Base-by-base conservation (phyloP, 1,140 invertebrate species). In the Scaptomyza graminum region DNA sequence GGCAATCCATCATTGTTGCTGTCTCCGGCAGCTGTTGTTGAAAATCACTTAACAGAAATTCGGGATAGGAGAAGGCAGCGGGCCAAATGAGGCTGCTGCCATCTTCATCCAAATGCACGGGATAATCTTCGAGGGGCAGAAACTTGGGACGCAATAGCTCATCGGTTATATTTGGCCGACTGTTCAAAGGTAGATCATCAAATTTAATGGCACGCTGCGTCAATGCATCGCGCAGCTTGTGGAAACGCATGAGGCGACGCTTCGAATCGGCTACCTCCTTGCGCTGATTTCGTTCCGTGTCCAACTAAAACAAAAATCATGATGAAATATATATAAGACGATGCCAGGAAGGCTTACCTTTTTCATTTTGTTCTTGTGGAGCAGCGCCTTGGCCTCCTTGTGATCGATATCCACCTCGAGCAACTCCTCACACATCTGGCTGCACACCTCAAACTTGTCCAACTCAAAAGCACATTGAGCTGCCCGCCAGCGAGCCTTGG, bases 1-100 rank as follows among this genome's bases (percentile, higher is more conserved):
- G 90, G 80, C 97, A 96, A 62, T 95, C 95, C 54, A 91, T 80
- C 75, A 98, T 94, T 94, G 92, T 93, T n/a, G 92, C 92, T 67
- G 95, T 93, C 93, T 97, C 96, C 62, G 94, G 92, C 76, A 97
- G 96, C 68, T 94, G 92, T 90, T 96, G 93, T 63, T 96, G 93
- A 79, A 96, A 95, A 90, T 97, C 96, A 62, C 94, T 95, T 55
- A 94, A 93, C 59, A 93, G 91, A 76, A 94, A 94, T 92, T 98
- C 96, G 4, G 97, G 97, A 92, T 98, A 98, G 13, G 96, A 92
- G 78, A 98, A 95, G 41, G 96, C 92, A 52, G 96, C 94, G 44
- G 98, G 96, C 97, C 96, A 97, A 72, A 96, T 87, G 62, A 97
- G 93, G 73, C 93, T 87, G 79, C 93, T 92, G 92, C 92, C 91